Conservation (phyloP, 2,113 vertebrate genomes). For the Atlantisia rogersi region DNA sequence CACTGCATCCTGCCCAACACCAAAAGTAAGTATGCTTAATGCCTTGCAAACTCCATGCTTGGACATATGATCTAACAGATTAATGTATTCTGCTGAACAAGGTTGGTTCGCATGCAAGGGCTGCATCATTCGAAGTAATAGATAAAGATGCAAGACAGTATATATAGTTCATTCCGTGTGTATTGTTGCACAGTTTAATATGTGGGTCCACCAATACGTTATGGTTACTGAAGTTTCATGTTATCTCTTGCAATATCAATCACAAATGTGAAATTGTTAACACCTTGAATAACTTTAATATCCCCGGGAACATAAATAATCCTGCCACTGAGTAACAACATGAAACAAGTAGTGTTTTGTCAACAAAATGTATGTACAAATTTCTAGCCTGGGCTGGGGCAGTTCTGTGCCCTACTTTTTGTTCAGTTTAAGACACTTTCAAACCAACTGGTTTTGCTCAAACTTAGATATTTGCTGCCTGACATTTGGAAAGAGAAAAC, state of each 20-base stretch:
- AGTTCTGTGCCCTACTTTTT: constrained; percentile 65
- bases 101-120: constrained; percentile 64
- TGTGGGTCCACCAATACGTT: not conserved
- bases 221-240: constrained; percentile 4
- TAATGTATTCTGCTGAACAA: constrained; percentile 48
- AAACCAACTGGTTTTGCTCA: constrained; percentile 46
- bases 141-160: not conserved
- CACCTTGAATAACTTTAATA: constrained; percentile 29
- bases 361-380: constrained; percentile 8
- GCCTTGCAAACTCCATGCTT: constrained; percentile 24
- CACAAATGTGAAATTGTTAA: constrained; percentile 18
- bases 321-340: constrained; percentile 46
- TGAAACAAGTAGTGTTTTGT: constrained; percentile 30
- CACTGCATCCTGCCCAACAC: constrained; percentile 97
- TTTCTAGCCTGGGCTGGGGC: constrained; percentile 59
- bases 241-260: not conserved
- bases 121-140: not conserved
- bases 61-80: not conserved
- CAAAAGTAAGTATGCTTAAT: constrained; percentile 88
- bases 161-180: not conserved
- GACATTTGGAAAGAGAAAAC: constrained; percentile 71
- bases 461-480: constrained; percentile 80
- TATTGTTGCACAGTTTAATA: constrained; percentile 25
- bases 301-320: constrained; percentile 33
- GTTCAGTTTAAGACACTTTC: constrained; percentile 56